Conservation (phyloP, 2,888 invertebrate genomes). For the Boloria euphrosyne region DNA sequence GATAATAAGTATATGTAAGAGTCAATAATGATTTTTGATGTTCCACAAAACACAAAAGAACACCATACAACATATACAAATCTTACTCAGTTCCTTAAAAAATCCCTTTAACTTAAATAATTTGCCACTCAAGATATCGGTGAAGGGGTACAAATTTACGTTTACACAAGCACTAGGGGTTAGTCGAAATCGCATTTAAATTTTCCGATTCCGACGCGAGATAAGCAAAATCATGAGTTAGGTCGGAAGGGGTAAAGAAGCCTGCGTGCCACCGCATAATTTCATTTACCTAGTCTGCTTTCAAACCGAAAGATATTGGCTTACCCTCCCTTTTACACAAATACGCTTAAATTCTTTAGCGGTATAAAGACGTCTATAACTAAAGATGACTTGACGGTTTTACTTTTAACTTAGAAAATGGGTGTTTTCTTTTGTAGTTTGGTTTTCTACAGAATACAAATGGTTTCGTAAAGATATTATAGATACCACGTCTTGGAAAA, state of each 20-base stretch:
- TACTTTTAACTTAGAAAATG: too few relatives aligned
- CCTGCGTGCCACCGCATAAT: conserved; percentile 79
- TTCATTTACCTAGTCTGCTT: conserved; percentile 62
- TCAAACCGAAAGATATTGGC: conserved; percentile 45
- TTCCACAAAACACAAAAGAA: too few relatives aligned
- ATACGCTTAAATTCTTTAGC: conserved; percentile 39
- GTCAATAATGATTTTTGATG: too few relatives aligned
- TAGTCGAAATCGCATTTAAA: conserved; percentile 76
- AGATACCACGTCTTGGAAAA: too few relatives aligned
- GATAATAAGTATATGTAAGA: too few relatives aligned
- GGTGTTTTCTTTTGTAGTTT: too few relatives aligned
- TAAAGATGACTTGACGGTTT: conserved; percentile 11
- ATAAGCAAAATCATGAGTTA: conserved; percentile 80
- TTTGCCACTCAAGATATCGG: conserved; percentile 48
- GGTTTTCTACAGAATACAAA: too few relatives aligned
- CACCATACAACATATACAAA: neutral
- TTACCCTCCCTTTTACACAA: conserved; percentile 41
- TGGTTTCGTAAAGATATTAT: too few relatives aligned
- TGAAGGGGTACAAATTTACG: conserved; percentile 59
- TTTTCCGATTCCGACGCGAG: conserved; percentile 71
- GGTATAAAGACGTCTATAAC: conserved; percentile 11
- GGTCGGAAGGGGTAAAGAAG: conserved; percentile 76
- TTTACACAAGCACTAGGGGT: conserved; percentile 63
- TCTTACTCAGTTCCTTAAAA: conserved; percentile 30
- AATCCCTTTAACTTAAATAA: conserved; percentile 36